phyloP scores from a whole-genome alignment of 2,888 invertebrate species.

The Melanargia galathea region DNA sequence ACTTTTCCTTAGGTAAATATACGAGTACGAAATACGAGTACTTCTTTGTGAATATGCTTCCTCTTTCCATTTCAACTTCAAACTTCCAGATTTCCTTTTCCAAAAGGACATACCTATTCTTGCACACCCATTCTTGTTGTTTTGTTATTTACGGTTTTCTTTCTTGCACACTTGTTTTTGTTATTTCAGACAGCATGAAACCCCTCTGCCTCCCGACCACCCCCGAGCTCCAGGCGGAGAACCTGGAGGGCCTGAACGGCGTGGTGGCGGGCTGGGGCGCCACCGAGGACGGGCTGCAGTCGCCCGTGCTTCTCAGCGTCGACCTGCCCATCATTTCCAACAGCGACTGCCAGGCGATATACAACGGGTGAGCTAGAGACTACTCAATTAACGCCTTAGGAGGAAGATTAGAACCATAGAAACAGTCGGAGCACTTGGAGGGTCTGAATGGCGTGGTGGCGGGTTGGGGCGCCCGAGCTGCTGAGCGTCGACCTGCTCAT shows the following conservation, averaged over 20 bases:
- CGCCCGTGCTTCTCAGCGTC: conserved; percentile 69
- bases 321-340: conserved; percentile 59
- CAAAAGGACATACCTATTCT: too few relatives aligned
- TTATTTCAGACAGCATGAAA: conserved; percentile 63
- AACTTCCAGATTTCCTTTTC: too few relatives aligned
- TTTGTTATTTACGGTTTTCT: too few relatives aligned
- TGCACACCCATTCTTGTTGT: too few relatives aligned
- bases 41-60: too few relatives aligned
- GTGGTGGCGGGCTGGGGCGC: conserved; percentile 83
- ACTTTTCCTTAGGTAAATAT: conserved; percentile 65
- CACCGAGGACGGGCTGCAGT: conserved; percentile 71
- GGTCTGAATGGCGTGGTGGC: too few relatives aligned
- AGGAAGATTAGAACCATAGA: too few relatives aligned
- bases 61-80: too few relatives aligned
- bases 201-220: conserved; percentile 78
- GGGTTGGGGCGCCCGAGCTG: not conserved
- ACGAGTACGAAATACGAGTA: too few relatives aligned
- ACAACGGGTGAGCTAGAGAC: conserved; percentile 52
- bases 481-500: not conserved
- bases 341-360: conserved; percentile 53
- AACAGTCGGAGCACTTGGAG: too few relatives aligned
- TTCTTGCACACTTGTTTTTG: too few relatives aligned
- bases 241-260: conserved; percentile 53
- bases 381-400: too few relatives aligned
- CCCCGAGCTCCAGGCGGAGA: conserved; percentile 51